Evolutionary conservation across 2,888 invertebrate genomes (phyloP).

Genomic region (Mesoligia furuncula): DNA sequence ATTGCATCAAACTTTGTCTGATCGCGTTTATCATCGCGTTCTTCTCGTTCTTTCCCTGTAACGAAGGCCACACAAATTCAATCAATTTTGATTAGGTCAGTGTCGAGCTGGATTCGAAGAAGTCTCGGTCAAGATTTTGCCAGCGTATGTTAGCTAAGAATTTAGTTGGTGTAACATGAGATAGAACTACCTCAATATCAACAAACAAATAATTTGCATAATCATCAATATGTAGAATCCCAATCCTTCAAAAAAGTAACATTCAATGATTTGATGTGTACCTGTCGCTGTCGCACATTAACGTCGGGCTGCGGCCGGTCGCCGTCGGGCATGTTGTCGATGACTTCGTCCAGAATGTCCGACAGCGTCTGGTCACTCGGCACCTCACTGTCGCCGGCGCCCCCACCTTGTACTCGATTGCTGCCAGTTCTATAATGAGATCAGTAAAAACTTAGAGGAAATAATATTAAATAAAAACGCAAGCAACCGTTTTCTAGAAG

Average conservation of each 20-base stretch:
- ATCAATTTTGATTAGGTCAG: background rate
- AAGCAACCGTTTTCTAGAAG: background rate
- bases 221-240: conserved; percentile 6
- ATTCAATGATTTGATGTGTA: conserved; percentile 29
- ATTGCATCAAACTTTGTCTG: conserved; percentile 97
- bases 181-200: background rate
- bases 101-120: background rate
- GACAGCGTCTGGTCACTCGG: conserved; percentile 93
- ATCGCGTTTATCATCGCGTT: conserved; percentile 96
- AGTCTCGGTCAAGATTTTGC: background rate
- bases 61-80: conserved; percentile 60
- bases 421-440: conserved; percentile 76
- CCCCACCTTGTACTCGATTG: conserved; percentile 77
- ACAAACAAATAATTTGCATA: conserved; percentile 18
- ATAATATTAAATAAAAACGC: background rate
- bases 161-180: background rate
- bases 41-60: conserved; percentile 89
- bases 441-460: background rate
- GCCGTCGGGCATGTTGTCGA: conserved; percentile 94
- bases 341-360: conserved; percentile 96
- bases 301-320: conserved; percentile 81
- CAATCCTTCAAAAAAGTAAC: background rate
- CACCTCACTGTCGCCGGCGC: conserved; percentile 82
- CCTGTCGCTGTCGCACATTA: conserved; percentile 72
- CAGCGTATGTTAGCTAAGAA: background rate